Evolutionary conservation across 2,888 invertebrate genomes (phyloP), one percentile per base, ranked within the genome.

Genomic region (Pollenia angustigena): DNA sequence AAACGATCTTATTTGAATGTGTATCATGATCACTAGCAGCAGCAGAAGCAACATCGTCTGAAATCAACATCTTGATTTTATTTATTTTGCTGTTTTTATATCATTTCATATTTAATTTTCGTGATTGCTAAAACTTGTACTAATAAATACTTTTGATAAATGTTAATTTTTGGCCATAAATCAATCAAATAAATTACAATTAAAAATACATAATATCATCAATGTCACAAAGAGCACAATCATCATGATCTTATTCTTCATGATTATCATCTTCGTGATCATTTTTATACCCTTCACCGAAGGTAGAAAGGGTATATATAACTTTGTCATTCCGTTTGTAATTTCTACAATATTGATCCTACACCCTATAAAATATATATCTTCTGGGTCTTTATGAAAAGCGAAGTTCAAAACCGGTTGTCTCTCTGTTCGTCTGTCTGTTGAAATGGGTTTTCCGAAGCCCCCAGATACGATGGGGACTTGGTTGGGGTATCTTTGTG

Each of bases 151-250:
- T 75, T 81, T 84, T 87, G 87, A 87, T 87, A 84, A 84, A 87
- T 84, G 81, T 84, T 78, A 87, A 87, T 84, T 78, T 68, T 81
- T 74, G 84, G 78, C 78, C 87, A 88, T 88, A 88, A 88, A 88
- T 88, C 88, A 88, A 88, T 88, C 88, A 88, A 88, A 88, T 88
- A 88, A 88, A 88, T 88, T 87, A 88, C 79, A 88, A 88, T 88
- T 88, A 83, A 88, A 86, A 74, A 44, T 44, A 81, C 54, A 78
- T 80, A 83, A 81, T 60, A 60, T 82, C 74, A 79, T 80, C 82
- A 83, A 60, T 66, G 42, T 72, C 50, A 75, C 50, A 50, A 50
- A 62, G 71, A 78, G 66, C 46, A 46, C 46, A 71, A 54, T 64
- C 46, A 16, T 42, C n/a, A 32, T 32, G 1, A 32, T 23, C 32